Conservation (phyloP, 2,888 invertebrate genomes). For the Erebia epiphron region DNA sequence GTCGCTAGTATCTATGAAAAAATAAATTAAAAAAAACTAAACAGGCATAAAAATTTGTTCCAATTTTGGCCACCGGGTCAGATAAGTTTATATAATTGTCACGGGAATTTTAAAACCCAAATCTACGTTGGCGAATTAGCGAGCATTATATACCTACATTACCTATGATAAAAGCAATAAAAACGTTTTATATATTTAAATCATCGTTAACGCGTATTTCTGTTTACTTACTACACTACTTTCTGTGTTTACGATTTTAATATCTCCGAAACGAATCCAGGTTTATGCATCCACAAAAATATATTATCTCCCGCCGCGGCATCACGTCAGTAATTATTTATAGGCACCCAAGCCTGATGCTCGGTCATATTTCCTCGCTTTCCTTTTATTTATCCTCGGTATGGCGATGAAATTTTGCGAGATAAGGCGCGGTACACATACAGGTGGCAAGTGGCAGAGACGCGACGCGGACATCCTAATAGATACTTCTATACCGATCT, state of each 20-base stretch:
- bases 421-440: not conserved
- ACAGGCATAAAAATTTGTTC: no score
- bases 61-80: no score
- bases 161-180: no score
- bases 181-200: not conserved
- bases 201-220: not conserved
- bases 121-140: no score
- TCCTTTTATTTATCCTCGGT: constrained; percentile 1
- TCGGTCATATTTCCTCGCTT: constrained; percentile 3
- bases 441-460: not conserved
- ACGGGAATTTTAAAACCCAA: no score
- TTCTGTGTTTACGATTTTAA: not conserved
- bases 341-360: constrained; percentile 5
- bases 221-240: not conserved
- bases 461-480: no score
- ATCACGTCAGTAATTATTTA: constrained; percentile 6
- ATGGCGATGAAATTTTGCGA: not conserved
- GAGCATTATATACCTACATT: no score
- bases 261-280: not conserved
- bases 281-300: constrained; percentile 6
- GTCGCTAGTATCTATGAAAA: no score
- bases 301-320: not conserved
- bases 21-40: no score
- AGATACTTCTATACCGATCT: no score
- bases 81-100: no score